These are phyloP conservation scores for Lamellibrachia luymesi DNA, from an alignment of 1,140 invertebrate species.

Conservation along the genomic window DNA sequence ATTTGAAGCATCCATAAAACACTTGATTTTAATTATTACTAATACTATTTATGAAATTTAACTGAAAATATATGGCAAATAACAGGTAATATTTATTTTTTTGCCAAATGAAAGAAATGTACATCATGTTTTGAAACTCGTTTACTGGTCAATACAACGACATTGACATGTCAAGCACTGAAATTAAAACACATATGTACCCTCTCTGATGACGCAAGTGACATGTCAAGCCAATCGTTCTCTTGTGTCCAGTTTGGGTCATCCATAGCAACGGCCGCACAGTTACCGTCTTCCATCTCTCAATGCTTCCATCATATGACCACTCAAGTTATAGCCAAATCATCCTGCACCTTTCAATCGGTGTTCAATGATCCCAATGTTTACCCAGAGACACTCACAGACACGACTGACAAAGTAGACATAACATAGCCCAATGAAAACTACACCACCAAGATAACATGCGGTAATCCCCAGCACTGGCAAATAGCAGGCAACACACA, in stretches of 20 bases:
- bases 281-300: neutral
- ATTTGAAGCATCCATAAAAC: neutral
- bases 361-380: neutral
- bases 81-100: neutral
- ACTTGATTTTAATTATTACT: too few species aligned
- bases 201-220: neutral
- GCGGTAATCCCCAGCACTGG: neutral
- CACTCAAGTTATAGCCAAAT: neutral
- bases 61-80: neutral
- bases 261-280: neutral
- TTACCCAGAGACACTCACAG: neutral
- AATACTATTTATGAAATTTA: too few species aligned
- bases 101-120: too few species aligned
- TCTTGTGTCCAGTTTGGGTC: neutral
- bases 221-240: neutral
- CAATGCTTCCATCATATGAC: neutral
- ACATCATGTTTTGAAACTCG: too few species aligned
- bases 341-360: neutral
- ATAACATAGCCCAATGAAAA: neutral
- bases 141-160: neutral
- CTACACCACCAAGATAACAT: neutral
- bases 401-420: neutral
- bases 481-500: neutral
- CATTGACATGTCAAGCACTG: neutral
- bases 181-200: neutral